Evolutionary conservation across 1,140 invertebrate species (phyloP), one percentile per base, ranked within the genome.

Genomic region (Drosophila subobscura): DNA sequence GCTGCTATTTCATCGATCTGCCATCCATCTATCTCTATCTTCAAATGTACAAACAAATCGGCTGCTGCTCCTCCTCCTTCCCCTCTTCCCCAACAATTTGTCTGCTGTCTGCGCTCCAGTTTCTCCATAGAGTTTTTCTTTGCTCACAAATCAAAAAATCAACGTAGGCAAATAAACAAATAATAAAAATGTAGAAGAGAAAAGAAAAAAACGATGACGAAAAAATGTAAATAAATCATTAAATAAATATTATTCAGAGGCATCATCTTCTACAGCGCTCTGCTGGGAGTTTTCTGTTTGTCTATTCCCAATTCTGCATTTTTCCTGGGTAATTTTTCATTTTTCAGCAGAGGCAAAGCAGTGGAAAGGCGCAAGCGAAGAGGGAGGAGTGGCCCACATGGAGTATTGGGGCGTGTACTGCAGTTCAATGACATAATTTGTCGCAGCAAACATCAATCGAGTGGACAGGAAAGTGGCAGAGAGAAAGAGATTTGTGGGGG

Each of bases 381-480:
- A 72, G 53, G 45, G 53, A 45, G 42, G 76, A 75, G 50, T 81
- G 72, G 1, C 27, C 29, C 29, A 8, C 29, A 33, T 10, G 4
- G 8, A 37, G 10, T 3, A 10, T 10, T 3, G 3, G 10, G 54
- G 58, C 66, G 71, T 41, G 37, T 47, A 22, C 45, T 49, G 70
- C 73, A 83, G 83, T 86, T 83, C 83, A 88, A 86, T 86, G 83
- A 88, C 83, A 86, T 86, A 86, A 88, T 86, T 86, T 86, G 83
- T 86, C 75, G 83, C 83, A 88, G 60, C 53, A 70, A 37, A 37
- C 83, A 86, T 86, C 83, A 86, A 86, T 88, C 59, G 63, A 78
- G 58, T 77, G 77, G 81, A 76, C 64, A 65, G 45, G 12, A 41
- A 40, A 72, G 44, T 41, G 51, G 42, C 16, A 27, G n/a, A 7